Evolutionary conservation across 2,113 vertebrate species (phyloP).

Genomic region (Aspiorhynchus laticeps): DNA sequence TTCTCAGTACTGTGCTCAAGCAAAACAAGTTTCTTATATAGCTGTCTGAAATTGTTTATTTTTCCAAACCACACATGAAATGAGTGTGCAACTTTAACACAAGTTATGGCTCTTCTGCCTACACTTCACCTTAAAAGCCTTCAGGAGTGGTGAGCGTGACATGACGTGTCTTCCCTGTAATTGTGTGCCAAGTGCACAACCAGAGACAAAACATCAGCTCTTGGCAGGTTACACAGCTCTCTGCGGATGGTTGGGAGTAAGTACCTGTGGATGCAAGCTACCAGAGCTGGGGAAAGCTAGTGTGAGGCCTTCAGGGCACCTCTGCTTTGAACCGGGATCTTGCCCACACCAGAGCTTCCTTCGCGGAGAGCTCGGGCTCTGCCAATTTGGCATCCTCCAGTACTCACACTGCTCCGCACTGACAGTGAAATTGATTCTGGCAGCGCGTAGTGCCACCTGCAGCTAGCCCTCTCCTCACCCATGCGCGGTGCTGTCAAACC

Average conservation of each 20-base stretch:
- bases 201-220: slow-evolving; percentile 21
- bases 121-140: slow-evolving; percentile 7
- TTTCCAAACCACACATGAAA: slow-evolving; percentile 36
- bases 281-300: background rate
- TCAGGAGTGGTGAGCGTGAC: slow-evolving; percentile 12
- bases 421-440: slow-evolving; percentile 44
- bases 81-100: background rate
- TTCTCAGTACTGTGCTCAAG: slow-evolving; percentile 16
- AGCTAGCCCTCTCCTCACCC: slow-evolving; percentile 19
- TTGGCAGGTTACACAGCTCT: slow-evolving; percentile 17
- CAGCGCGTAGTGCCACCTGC: slow-evolving; percentile 37
- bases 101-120: slow-evolving; percentile 13
- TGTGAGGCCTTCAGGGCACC: background rate
- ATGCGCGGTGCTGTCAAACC: slow-evolving; percentile 30
- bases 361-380: background rate
- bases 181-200: background rate
- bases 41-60: slow-evolving; percentile 28
- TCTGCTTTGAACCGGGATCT: slow-evolving; percentile 17
- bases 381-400: slow-evolving; percentile 50
- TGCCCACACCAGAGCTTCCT: slow-evolving; percentile 30
- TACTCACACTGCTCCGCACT: slow-evolving; percentile 13
- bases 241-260: slow-evolving; percentile 26
- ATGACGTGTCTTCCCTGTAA: slow-evolving; percentile 24
- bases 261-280: slow-evolving; percentile 8
- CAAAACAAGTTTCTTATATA: background rate